Base-by-base conservation (phyloP, 2,797 vertebrate genomes). In the Tenualosa thibaudeaui region DNA sequence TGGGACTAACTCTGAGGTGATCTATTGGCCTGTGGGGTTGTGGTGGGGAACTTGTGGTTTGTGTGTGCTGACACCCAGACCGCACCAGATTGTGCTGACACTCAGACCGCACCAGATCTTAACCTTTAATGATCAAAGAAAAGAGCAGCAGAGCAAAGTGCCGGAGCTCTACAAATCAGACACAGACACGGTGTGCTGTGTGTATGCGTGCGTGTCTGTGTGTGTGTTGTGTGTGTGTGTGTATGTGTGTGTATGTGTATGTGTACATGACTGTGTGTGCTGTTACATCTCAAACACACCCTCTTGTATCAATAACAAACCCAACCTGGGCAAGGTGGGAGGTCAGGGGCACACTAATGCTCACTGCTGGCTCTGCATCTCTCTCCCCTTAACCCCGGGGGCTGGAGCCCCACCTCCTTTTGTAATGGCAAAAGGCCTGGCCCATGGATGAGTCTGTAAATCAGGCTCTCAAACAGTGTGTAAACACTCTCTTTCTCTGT, bases 221-320 rank as follows among this genome's bases (percentile, higher is more conserved):
- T 40, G 8, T 40, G 15, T 53, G 68, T n/a, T 71, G 68, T 40
- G 68, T 71, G 71, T 22, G 37, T 46, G 40, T 46, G 40, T 43
- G 31, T 43, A 1, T 75, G 13, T 40, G 31, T 40, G 8, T 40
- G 15, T 53, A 8, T 37, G 8, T 81, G 3, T 3, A 17, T 56
- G 1, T 82, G 31, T 56, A 26, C 65, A 24, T 58, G 19, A 24
- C 22, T 49, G 37, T 43, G 10, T 7, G 15, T 46, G 37, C 60
- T 31, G 24, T 65, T 37, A 37, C 62, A 71, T 71, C 68, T 71
- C 26, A 54, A 5, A 54, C 81, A 82, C 81, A 37, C 68, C 78
- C 60, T 82, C 60, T 82, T 19, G 2, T 84, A 86, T 65, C 75
- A 81, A 82, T 51, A 81, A 81, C 62, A 84, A 60, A 82, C 31